These are phyloP conservation scores for Ophioderma brevispina DNA, from an alignment of 35 echinoderm and acorn worm genomes.

Conservation along the genomic window DNA sequence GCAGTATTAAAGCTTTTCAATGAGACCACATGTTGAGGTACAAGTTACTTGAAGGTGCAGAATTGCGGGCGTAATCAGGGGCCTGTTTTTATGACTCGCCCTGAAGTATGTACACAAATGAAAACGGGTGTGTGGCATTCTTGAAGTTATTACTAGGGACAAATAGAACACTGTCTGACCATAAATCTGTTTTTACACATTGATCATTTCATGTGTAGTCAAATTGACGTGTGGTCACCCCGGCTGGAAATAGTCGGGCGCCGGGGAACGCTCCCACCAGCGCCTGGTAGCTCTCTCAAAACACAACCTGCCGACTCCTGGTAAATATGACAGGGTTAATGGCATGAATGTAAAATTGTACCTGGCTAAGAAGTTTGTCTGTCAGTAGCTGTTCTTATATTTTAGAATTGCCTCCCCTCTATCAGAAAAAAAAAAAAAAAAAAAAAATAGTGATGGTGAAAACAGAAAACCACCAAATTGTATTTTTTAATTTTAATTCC, in stretches of 20 bases:
- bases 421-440: too few species aligned
- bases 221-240: neutral
- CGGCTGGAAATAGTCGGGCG: conserved; percentile 3
- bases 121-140: too few species aligned
- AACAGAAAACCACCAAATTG: too few species aligned
- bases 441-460: too few species aligned
- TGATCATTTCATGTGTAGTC: neutral
- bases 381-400: neutral
- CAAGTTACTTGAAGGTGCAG: too few species aligned
- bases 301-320: neutral
- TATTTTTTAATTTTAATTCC: too few species aligned
- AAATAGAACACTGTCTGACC: neutral
- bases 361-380: conserved; percentile 4
- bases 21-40: too few species aligned
- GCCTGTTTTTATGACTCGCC: too few species aligned
- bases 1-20: too few species aligned
- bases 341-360: neutral
- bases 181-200: neutral
- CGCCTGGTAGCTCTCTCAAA: neutral
- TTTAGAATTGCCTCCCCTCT: neutral
- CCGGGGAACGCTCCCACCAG: neutral
- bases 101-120: too few species aligned
- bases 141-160: too few species aligned
- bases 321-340: neutral
- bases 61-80: too few species aligned